These are phyloP conservation scores for Menura novaehollandiae DNA, from an alignment of 2,113 vertebrate species.

Conservation along the genomic window DNA sequence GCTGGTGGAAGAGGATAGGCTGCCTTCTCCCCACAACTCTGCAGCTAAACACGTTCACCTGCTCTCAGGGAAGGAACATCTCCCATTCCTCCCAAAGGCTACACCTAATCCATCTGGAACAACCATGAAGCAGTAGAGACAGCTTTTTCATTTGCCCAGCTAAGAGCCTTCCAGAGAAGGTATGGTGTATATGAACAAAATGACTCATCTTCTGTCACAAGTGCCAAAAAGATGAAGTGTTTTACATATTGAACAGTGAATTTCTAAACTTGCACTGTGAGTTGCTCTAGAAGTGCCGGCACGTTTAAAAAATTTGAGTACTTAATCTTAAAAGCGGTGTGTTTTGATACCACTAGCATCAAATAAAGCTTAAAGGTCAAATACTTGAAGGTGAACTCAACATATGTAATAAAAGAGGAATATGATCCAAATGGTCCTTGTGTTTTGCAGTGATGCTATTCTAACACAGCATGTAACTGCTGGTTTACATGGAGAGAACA, in stretches of 20 bases:
- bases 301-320: neutral
- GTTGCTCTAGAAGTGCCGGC: neutral
- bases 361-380: neutral
- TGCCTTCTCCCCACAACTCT: neutral
- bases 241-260: neutral
- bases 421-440: neutral
- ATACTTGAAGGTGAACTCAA: neutral
- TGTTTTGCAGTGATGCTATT: neutral
- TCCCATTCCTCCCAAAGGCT: neutral
- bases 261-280: neutral
- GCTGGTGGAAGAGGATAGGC: neutral
- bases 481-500: neutral
- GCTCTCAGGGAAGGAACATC: neutral
- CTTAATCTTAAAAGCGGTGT: neutral
- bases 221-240: neutral
- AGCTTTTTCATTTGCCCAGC: neutral
- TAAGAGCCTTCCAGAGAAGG: neutral
- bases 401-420: neutral
- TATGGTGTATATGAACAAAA: neutral
- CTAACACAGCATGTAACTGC: constrained; percentile 1
- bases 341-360: neutral
- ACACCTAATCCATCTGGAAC: neutral
- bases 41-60: neutral
- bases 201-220: neutral
- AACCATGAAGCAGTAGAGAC: neutral